A percentile compares a stretch with the other conserved stretches of the same genome.
Conservation (phyloP, 2,888 invertebrate species). For the Aquatica leii region DNA sequence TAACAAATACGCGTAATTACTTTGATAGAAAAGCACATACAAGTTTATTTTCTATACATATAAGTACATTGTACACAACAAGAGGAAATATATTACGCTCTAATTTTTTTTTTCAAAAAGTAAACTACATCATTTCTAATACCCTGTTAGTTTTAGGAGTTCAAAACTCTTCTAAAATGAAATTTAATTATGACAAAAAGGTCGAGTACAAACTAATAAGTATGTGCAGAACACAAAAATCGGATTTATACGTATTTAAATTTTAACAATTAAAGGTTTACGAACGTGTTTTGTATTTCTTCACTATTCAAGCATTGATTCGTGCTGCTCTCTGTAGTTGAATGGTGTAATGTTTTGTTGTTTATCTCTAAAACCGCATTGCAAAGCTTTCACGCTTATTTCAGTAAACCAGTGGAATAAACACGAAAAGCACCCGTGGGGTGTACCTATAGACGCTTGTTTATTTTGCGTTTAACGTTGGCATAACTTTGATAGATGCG, state of each 20-base stretch:
- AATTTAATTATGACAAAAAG: neutral
- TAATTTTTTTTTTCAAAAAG: conserved; percentile 29
- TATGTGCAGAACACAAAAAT: conserved; percentile 6
- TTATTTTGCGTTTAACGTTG: conserved; percentile 1
- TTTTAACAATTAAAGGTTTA: too few species aligned
- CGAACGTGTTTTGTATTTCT: neutral
- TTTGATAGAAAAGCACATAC: conserved; percentile 23
- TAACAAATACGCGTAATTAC: neutral
- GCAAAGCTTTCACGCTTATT: neutral
- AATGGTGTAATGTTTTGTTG: neutral
- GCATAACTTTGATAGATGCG: neutral
- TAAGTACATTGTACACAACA: conserved; percentile 35
- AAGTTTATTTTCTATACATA: conserved; percentile 23
- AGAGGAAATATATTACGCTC: conserved; percentile 39
- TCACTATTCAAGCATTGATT: neutral
- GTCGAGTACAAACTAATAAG: neutral
- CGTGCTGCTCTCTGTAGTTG: neutral
- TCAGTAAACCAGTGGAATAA: neutral
- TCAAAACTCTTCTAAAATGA: conserved; percentile 16
- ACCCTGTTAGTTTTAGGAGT: conserved; percentile 45
- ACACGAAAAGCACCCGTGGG: conserved; percentile 5
- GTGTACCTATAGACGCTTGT: neutral
- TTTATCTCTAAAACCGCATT: neutral
- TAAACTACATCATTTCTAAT: conserved; percentile 42
- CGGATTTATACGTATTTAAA: neutral